Evolutionary conservation across 2,888 invertebrate genomes (phyloP).

Genomic region (Melinaea marsaeus): DNA sequence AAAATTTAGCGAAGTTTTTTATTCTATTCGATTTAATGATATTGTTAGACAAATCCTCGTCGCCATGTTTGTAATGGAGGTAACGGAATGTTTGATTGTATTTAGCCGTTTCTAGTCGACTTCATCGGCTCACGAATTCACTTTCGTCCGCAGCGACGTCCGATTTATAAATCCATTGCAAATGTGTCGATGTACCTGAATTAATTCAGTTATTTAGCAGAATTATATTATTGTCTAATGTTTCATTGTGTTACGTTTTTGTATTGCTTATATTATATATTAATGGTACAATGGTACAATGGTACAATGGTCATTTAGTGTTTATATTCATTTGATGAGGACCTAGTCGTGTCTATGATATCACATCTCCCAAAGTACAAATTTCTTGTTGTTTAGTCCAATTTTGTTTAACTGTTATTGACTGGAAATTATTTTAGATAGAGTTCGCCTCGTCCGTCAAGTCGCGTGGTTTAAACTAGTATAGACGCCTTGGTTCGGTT

Average conservation of each 20-base stretch:
- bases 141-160: constrained; percentile 36
- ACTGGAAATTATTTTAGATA: constrained; percentile 74
- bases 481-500: constrained; percentile 29
- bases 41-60: constrained; percentile 72
- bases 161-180: constrained; percentile 46
- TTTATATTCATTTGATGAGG: constrained; percentile 78
- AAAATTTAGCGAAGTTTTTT: constrained; percentile 68
- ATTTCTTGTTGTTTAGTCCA: constrained; percentile 80
- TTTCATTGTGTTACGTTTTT: constrained; percentile 77
- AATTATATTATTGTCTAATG: constrained; percentile 76
- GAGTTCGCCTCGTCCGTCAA: constrained; percentile 42
- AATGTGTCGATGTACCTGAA: constrained; percentile 58
- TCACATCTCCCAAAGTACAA: constrained; percentile 79
- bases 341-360: constrained; percentile 78
- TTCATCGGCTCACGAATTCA: constrained; percentile 47
- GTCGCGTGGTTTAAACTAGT: constrained; percentile 29
- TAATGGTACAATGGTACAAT: constrained; percentile 73
- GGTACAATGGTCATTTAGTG: constrained; percentile 76
- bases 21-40: constrained; percentile 67
- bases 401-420: constrained; percentile 78
- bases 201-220: constrained; percentile 76
- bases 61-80: constrained; percentile 58
- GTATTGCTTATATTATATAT: constrained; percentile 77
- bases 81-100: constrained; percentile 31
- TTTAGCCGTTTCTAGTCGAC: constrained; percentile 60